Percentiles rank a stretch among this genome's conserved stretches.
phyloP scores from a whole-genome alignment of 92 coral and sea anemone species.

The Siderastrea radians region DNA sequence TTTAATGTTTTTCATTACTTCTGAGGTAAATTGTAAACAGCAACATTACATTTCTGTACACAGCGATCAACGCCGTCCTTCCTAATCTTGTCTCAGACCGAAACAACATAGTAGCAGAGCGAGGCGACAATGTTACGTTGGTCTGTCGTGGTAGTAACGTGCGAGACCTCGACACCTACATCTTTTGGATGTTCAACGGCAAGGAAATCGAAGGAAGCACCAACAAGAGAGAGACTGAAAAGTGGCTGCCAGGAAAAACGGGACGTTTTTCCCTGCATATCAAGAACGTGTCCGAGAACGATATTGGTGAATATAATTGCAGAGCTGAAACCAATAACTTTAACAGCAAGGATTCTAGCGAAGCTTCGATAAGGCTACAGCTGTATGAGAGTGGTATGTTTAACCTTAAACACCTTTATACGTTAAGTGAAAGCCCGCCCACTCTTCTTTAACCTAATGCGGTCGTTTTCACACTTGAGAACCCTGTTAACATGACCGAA shows the following conservation, averaged over 20 bases:
- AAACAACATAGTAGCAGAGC: background rate
- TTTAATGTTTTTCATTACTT: background rate
- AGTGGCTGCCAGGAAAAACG: background rate
- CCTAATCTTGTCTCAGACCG: background rate
- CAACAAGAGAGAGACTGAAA: background rate
- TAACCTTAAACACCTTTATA: too few relatives aligned
- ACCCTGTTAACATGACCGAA: too few relatives aligned
- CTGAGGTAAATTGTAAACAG: background rate
- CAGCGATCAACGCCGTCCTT: background rate
- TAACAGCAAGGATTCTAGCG: rapidly evolving
- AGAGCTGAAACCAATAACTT: background rate
- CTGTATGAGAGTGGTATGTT: background rate
- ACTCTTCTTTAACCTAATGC: too few relatives aligned
- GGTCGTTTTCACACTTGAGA: too few relatives aligned
- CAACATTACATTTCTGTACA: background rate
- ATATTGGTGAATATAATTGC: conserved; percentile 34
- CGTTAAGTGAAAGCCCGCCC: too few relatives aligned
- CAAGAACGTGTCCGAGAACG: conserved; percentile 23
- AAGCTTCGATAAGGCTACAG: background rate
- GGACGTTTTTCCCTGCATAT: background rate
- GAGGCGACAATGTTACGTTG: conserved; percentile 15
- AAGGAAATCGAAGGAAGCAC: background rate
- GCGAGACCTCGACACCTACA: background rate
- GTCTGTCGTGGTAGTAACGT: background rate
- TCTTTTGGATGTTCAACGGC: conserved; percentile 19